Conservation (phyloP, 2,888 invertebrate species). For the Spodoptera exigua region DNA sequence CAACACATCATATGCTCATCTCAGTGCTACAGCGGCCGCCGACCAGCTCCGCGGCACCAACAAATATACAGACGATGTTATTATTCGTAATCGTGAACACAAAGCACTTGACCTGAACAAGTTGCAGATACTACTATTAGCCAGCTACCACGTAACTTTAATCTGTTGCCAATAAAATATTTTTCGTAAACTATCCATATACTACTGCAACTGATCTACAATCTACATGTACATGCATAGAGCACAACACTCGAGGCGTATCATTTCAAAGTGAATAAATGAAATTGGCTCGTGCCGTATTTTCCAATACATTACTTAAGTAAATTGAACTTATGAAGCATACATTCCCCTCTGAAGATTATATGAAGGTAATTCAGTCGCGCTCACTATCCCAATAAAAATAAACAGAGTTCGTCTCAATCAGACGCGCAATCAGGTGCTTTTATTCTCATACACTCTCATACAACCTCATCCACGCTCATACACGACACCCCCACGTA, state of each 20-base stretch:
- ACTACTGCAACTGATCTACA: too few relatives aligned
- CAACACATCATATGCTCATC: conserved; percentile 63
- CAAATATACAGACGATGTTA: conserved; percentile 22
- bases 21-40: conserved; percentile 56
- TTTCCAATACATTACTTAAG: conserved; percentile 59
- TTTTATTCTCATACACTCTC: conserved; percentile 73
- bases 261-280: conserved; percentile 54
- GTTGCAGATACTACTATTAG: too few relatives aligned
- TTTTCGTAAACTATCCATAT: too few relatives aligned
- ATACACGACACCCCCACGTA: conserved; percentile 56
- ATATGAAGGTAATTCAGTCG: conserved; percentile 69
- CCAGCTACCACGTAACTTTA: too few relatives aligned
- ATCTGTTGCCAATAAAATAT: too few relatives aligned
- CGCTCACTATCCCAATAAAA: conserved; percentile 73
- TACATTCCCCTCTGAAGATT: conserved; percentile 53
- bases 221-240: conserved; percentile 24
- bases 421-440: conserved; percentile 86
- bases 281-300: conserved; percentile 46
- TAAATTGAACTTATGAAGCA: conserved; percentile 61
- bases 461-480: conserved; percentile 55
- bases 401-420: conserved; percentile 75
- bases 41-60: conserved; percentile 40
- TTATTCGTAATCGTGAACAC: too few relatives aligned
- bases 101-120: too few relatives aligned
- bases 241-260: conserved; percentile 23